Base-by-base conservation (phyloP, 1,140 invertebrate species). In the Scylla paramamosain region DNA sequence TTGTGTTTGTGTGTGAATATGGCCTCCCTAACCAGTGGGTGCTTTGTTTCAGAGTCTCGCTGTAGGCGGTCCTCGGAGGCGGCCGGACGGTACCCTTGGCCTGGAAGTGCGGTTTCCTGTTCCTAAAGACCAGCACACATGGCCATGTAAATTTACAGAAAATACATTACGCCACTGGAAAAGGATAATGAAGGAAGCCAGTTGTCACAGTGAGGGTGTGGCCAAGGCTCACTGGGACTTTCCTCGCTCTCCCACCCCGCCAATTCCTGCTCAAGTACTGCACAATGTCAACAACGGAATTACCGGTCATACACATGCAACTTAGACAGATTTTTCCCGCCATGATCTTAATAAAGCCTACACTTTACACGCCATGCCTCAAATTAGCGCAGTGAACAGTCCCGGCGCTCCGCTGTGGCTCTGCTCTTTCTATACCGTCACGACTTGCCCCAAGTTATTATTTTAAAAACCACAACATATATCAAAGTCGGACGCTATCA, bases 91-190 rank as follows among this genome's bases (percentile, higher is more conserved):
- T n/a, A 32, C 39, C 28, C 87, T 89, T 89, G 39, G 39, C 10
- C 46, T 89, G 87, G 31, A 28, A 89, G 45, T 29, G 89, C 48
- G 25, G 48, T 28, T 91, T 91, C 25, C 89, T 91, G 89, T 59
- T 31, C n/a, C 25, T 45, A 31, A 46, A 48, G 88, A 46, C 88
- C n/a, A 77, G 25, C 20, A 77, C 67, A 77, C 67, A 77, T 77
- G 67, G 67, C 67, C 67, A 77, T 77, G 67, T 20, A n/a, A n/a
- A 77, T 77, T 12, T 77, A 77, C 67, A 77, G 25, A n/a, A n/a
- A 20, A n/a, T 12, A 59, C 52, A 77, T 77, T 10, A 59, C 10
- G 45, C n/a, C 25, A 0, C 32, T 46, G 89, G 48, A 31, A 59
- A 28, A n/a, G 48, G 46, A 46, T 91, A 91, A 91, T 59, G 59